Evolutionary conservation across 2,888 invertebrate genomes (phyloP).

Genomic region (Germaria angustata): DNA sequence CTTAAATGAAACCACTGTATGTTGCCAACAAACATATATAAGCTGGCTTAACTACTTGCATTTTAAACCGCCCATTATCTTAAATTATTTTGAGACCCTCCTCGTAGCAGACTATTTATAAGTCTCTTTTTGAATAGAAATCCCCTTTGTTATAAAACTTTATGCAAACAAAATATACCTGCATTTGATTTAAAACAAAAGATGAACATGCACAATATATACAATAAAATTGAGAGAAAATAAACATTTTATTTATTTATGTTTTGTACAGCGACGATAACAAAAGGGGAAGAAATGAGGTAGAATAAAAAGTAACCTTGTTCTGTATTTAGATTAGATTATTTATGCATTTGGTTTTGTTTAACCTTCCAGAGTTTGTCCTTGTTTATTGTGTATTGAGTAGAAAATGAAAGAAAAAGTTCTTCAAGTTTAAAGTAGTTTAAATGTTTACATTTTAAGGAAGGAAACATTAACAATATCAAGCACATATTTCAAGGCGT

Average conservation of each 20-base stretch:
- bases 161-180: constrained; percentile 39
- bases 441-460: neutral
- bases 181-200: constrained; percentile 54
- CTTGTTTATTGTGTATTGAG: neutral
- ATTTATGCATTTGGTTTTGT: constrained; percentile 35
- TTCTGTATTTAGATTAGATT: constrained; percentile 50
- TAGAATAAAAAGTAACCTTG: constrained; percentile 30
- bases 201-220: constrained; percentile 17
- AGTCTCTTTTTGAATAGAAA: neutral
- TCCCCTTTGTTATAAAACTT: constrained; percentile 29
- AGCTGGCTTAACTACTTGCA: too few species aligned
- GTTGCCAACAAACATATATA: too few species aligned
- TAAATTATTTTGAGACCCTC: too few species aligned
- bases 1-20: too few species aligned
- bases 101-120: neutral
- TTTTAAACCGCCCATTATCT: too few species aligned
- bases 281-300: neutral
- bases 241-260: constrained; percentile 4
- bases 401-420: neutral
- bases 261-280: neutral
- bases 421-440: constrained; percentile 25
- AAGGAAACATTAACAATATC: neutral
- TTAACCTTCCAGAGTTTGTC: constrained; percentile 39
- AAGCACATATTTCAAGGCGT: neutral
- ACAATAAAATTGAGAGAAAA: constrained; percentile 26